Percentiles rank a stretch among this genome's conserved stretches.
These are phyloP conservation scores for Drosophila varians DNA, from an alignment of 1,140 invertebrate genomes.

Conservation along the genomic window DNA sequence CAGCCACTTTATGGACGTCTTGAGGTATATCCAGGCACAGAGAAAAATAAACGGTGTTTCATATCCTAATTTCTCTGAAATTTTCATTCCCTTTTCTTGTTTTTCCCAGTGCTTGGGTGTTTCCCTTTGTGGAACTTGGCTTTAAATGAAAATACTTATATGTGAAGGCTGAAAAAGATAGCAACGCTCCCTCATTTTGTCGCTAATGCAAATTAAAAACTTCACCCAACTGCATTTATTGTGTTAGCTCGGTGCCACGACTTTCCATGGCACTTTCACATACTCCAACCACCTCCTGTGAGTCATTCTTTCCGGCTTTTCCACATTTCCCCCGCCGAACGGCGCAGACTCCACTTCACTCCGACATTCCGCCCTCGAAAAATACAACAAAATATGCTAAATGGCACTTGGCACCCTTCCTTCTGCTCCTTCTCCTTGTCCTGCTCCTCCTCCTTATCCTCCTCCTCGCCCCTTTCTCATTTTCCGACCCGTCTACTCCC, in stretches of 20 bases:
- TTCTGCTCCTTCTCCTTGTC: neutral
- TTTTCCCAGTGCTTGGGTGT: conserved; percentile 3
- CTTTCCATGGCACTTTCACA: conserved; percentile 28
- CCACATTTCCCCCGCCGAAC: conserved; percentile 1
- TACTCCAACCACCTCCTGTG: conserved; percentile 3
- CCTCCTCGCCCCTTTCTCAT: neutral
- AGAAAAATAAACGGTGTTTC: neutral
- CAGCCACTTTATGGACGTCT: conserved; percentile 64
- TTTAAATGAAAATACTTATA: conserved; percentile 62
- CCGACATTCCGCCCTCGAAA: conserved; percentile 15
- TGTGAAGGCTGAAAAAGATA: conserved; percentile 23
- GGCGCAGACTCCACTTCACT: conserved; percentile 33
- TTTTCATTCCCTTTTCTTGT: neutral
- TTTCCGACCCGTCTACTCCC: neutral
- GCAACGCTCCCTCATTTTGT: neutral
- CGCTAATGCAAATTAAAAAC: conserved; percentile 63
- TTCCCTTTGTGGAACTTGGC: conserved; percentile 52
- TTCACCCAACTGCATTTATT: conserved; percentile 62
- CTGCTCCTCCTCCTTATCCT: neutral
- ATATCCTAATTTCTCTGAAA: neutral
- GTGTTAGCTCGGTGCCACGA: conserved; percentile 26
- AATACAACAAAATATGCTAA: conserved; percentile 65
- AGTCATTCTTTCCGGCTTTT: conserved; percentile 22
- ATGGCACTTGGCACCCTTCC: conserved; percentile 61
- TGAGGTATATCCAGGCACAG: conserved; percentile 25